Base-by-base conservation (phyloP, 2,113 vertebrate genomes). In the Forbesichthys papilliferus region DNA sequence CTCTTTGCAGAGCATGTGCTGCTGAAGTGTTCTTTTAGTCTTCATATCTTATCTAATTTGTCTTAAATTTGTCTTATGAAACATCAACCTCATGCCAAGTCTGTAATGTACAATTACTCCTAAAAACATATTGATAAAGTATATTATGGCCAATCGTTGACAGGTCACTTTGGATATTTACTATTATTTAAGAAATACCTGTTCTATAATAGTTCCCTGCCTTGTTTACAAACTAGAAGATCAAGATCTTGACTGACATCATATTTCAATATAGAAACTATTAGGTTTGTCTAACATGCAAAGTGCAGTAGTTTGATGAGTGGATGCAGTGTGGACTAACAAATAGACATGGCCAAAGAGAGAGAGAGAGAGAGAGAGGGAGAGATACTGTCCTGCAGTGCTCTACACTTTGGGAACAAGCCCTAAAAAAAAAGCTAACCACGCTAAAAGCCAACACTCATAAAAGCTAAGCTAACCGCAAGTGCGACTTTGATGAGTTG, bases 401-500 rank as follows among this genome's bases (percentile, higher is more conserved):
- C 42, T 48, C 57, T 52, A 3, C 48, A 10, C 42, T 67, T 51
- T 0, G 58, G 65, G 68, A 74, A 73, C 12, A 69, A 65, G 70
- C 52, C 55, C 69, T 77, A 3, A 68, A 59, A 27, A 76, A 73
- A 76, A 73, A 73, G 77, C 65, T 49, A 20, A 36, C 34, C 70
- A 64, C 58, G 73, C 46, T 61, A 42, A 49, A 61, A 57, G 65
- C 73, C 68, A 75, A 53, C 54, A 11, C 66, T 77, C 69, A 62
- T 67, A 81, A 84, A 81, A 75, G 61, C 59, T 78, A 64, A n/a
- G 9, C 61, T 67, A 66, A 82, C 82, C 75, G 48, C 81, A 75
- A 69, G 34, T 1, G 66, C 12, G 70, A 69, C 59, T 47, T 34
- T 34, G 53, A 18, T 18, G 53, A 8, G n/a, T 54, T 51, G 27